Evolutionary conservation across 1,140 invertebrate genomes (phyloP).

Genomic region (Diabrotica undecimpunctata): DNA sequence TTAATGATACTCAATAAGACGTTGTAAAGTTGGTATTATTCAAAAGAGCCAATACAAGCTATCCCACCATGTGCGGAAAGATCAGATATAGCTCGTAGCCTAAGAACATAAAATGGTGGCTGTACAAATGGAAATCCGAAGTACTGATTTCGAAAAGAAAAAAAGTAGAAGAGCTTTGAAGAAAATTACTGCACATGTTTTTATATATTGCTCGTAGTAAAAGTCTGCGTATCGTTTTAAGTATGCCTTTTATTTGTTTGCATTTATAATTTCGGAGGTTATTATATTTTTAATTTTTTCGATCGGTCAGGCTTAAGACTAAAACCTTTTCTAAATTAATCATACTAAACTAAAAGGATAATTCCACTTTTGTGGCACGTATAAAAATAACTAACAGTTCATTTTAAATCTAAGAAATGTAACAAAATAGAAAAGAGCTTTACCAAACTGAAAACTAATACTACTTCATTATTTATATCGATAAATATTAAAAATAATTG

Average conservation of each 20-base stretch:
- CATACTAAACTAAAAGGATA: not conserved
- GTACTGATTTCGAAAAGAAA: too few relatives aligned
- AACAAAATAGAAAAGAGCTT: not conserved
- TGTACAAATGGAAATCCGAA: not conserved
- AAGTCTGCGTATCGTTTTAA: too few relatives aligned
- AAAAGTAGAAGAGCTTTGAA: too few relatives aligned
- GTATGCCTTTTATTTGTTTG: too few relatives aligned
- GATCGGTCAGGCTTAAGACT: not conserved
- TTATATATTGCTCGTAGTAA: too few relatives aligned
- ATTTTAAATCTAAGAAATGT: not conserved
- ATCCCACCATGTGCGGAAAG: not conserved
- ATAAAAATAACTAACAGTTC: slow-evolving; percentile 3
- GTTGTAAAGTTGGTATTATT: not conserved
- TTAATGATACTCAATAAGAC: not conserved
- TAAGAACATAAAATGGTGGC: not conserved
- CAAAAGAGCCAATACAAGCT: too few relatives aligned
- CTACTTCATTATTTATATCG: too few relatives aligned
- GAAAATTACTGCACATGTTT: too few relatives aligned
- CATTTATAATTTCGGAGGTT: too few relatives aligned
- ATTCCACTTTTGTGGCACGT: not conserved
- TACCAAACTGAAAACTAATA: not conserved
- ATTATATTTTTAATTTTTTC: not conserved
- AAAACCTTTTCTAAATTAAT: not conserved
- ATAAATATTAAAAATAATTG: too few relatives aligned
- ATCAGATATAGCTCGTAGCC: not conserved